Evolutionary conservation across 2,888 invertebrate species (phyloP).

Genomic region (Agrochola litura): DNA sequence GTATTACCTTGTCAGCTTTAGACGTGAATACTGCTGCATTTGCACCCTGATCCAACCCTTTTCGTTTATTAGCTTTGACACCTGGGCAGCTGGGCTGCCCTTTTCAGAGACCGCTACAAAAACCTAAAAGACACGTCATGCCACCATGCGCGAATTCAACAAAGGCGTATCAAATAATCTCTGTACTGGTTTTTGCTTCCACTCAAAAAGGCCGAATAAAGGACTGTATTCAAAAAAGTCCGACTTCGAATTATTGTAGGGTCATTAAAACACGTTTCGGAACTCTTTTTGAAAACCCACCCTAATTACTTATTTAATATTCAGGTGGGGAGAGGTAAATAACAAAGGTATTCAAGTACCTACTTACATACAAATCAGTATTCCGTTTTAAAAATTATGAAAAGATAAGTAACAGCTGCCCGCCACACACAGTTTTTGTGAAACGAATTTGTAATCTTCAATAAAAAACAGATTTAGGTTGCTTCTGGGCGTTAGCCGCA

Average conservation of each 20-base stretch:
- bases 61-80: slow-evolving; percentile 39
- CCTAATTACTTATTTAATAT: slow-evolving; percentile 55
- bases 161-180: slow-evolving; percentile 39
- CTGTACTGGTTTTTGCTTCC: slow-evolving; percentile 36
- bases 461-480: slow-evolving; percentile 59
- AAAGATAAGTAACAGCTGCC: slow-evolving; percentile 61
- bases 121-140: slow-evolving; percentile 33
- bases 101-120: slow-evolving; percentile 25
- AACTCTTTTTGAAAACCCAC: slow-evolving; percentile 29
- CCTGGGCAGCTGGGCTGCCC: slow-evolving; percentile 30
- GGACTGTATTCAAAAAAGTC: slow-evolving; percentile 35
- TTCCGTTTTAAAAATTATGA: slow-evolving; percentile 53
- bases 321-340: slow-evolving; percentile 37
- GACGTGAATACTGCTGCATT: slow-evolving; percentile 42
- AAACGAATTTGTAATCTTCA: slow-evolving; percentile 57
- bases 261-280: slow-evolving; percentile 42
- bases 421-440: slow-evolving; percentile 40
- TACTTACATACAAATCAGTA: slow-evolving; percentile 49
- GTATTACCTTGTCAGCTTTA: background rate
- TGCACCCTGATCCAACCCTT: slow-evolving; percentile 26
- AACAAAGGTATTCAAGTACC: slow-evolving; percentile 48
- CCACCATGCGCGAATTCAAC: slow-evolving; percentile 38
- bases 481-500: slow-evolving; percentile 29
- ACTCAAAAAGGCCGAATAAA: slow-evolving; percentile 31
- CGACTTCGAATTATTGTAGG: slow-evolving; percentile 35